Evolutionary conservation across 2,888 invertebrate species (phyloP).

Genomic region (Vesta saturnalis): DNA sequence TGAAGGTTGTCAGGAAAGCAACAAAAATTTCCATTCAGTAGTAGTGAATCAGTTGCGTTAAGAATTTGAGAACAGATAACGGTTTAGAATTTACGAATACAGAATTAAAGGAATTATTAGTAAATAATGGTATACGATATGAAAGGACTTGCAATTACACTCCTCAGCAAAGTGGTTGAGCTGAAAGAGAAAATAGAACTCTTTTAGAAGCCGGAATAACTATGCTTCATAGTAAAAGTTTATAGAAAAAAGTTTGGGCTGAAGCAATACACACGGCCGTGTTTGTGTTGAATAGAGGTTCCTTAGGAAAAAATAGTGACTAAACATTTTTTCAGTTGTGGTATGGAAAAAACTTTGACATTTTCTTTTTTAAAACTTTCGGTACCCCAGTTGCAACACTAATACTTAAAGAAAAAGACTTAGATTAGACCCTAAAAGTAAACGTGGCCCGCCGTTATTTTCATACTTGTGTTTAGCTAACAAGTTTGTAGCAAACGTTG

Average conservation of each 20-base stretch:
- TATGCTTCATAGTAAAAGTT: slow-evolving; percentile 35
- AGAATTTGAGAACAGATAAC: slow-evolving; percentile 35
- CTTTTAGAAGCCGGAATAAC: neutral
- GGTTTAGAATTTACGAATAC: slow-evolving; percentile 11
- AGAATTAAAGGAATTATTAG: slow-evolving; percentile 32
- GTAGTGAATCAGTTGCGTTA: neutral
- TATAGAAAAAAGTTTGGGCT: too few relatives aligned
- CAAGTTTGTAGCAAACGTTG: too few relatives aligned
- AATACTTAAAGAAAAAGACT: slow-evolving; percentile 32
- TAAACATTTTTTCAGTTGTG: slow-evolving; percentile 43
- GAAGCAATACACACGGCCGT: slow-evolving; percentile 55
- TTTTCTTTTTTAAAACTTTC: neutral
- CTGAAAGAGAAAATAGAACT: neutral
- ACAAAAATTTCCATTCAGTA: too few relatives aligned
- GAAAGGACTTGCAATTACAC: slow-evolving; percentile 32
- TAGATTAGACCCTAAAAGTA: slow-evolving; percentile 34
- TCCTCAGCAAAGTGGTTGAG: neutral
- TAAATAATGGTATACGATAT: slow-evolving; percentile 41
- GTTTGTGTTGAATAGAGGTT: slow-evolving; percentile 50
- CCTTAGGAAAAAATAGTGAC: slow-evolving; percentile 8
- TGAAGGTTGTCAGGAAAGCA: too few relatives aligned
- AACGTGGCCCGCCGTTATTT: too few relatives aligned
- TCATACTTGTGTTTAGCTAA: too few relatives aligned
- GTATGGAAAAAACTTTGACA: slow-evolving; percentile 8
- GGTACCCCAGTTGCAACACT: slow-evolving; percentile 27